These are phyloP conservation scores for Heliconius himera DNA, from an alignment of 1,140 invertebrate species.

Conservation along the genomic window DNA sequence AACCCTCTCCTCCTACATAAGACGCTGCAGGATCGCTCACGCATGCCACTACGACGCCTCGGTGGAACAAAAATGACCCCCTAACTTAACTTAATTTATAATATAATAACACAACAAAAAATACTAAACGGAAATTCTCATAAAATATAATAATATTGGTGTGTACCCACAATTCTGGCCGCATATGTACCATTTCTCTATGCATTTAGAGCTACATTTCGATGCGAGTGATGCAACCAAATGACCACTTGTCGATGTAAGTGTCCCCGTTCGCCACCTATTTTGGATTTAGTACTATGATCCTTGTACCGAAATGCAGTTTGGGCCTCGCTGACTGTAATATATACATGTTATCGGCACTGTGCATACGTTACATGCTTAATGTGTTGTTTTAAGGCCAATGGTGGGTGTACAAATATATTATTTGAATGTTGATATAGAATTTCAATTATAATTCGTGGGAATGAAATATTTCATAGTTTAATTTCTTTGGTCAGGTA, in stretches of 20 bases:
- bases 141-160: background rate
- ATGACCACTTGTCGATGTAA: slow-evolving; percentile 48
- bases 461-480: too few species aligned
- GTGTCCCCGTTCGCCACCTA: slow-evolving; percentile 42
- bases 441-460: too few species aligned
- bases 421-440: too few species aligned
- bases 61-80: too few species aligned
- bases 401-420: background rate
- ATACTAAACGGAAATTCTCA: background rate
- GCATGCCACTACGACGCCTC: too few species aligned
- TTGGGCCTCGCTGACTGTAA: background rate
- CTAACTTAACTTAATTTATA: too few species aligned
- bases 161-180: background rate
- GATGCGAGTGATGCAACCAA: slow-evolving; percentile 44
- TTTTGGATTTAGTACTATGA: slow-evolving; percentile 41
- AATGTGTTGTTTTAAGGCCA: background rate
- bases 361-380: slow-evolving; percentile 1
- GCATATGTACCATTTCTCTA: slow-evolving; percentile 6
- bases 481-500: too few species aligned
- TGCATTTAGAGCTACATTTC: slow-evolving; percentile 45
- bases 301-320: slow-evolving; percentile 39
- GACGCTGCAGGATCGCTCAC: too few species aligned
- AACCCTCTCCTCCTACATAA: too few species aligned
- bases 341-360: slow-evolving; percentile 11
- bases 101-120: too few species aligned